Evolutionary conservation across 1,140 invertebrate genomes (phyloP), one percentile per base, ranked within the genome.

Genomic region (Anastatus disparis): DNA sequence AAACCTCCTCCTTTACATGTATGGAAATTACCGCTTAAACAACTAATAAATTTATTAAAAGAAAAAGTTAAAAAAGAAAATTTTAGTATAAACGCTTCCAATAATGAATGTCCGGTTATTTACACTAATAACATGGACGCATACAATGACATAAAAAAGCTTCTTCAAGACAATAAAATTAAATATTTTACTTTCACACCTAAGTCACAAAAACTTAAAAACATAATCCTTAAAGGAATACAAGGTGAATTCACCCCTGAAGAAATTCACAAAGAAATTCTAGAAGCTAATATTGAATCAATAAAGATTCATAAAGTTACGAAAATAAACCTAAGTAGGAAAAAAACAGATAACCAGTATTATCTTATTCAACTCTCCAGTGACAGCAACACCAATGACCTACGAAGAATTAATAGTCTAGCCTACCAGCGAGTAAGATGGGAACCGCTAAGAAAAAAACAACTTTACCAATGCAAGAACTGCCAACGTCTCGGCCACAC

Each of bases 391-490:
- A 27, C 26, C 4, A 42, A 56, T 4, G 3, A 59, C n/a, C 6
- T 59, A 3, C 22, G 8, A 17, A 59, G 42, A 22, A 42, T 59
- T 3, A 59, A 59, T 24, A 6, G 4, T 15, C 2, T 59, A 3
- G 3, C 6, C 13, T 59, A 40, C 35, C 56, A 59, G 12, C 3
- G 2, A 10, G 24, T 59, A n/a, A 2, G 17, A 24, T 59, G 56
- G 56, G 56, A 59, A 24, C 31, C 31, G 9, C 38, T 59, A 17
- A 59, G 24, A n/a, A n/a, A n/a, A n/a, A n/a, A n/a, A n/a, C n/a
- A n/a, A n/a, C n/a, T n/a, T n/a, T n/a, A n/a, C n/a, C n/a, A n/a
- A n/a, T n/a, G n/a, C n/a, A n/a, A n/a, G n/a, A n/a, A n/a, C n/a
- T n/a, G n/a, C n/a, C n/a, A n/a, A n/a, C n/a, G n/a, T n/a, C n/a